Evolutionary conservation across 2,888 invertebrate genomes (phyloP).

Genomic region (Marronus borbonicus): DNA sequence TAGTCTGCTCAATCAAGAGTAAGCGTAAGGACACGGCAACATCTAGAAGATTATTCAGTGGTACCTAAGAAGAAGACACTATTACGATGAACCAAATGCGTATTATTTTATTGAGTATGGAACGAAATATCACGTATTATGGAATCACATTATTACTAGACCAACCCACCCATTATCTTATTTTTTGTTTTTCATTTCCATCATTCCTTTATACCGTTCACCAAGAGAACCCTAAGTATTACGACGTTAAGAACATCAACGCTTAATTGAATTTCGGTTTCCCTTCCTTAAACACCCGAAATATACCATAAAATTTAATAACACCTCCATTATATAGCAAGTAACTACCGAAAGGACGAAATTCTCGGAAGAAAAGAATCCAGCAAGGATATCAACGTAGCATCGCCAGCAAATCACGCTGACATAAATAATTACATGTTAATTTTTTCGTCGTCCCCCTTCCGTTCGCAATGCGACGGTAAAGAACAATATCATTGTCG

Average conservation of each 20-base stretch:
- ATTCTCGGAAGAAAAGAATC: not conserved
- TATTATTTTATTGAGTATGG: no score
- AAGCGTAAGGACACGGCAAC: no score
- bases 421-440: slow-evolving; percentile 42
- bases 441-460: slow-evolving; percentile 18
- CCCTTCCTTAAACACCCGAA: not conserved
- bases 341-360: not conserved
- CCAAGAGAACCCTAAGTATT: not conserved
- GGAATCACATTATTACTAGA: no score
- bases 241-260: not conserved
- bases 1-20: no score
- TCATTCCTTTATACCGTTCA: not conserved
- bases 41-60: no score
- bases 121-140: no score
- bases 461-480: not conserved
- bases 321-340: not conserved
- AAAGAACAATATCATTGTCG: slow-evolving; percentile 13
- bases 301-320: slow-evolving; percentile 8
- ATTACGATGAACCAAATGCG: no score
- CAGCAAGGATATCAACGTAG: not conserved
- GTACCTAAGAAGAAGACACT: no score
- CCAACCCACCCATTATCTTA: no score
- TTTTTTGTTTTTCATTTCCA: no score
- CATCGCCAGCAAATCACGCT: slow-evolving; percentile 7
- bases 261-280: not conserved